Base-by-base conservation (phyloP, 2,113 vertebrate species). In the Empidonax traillii region DNA sequence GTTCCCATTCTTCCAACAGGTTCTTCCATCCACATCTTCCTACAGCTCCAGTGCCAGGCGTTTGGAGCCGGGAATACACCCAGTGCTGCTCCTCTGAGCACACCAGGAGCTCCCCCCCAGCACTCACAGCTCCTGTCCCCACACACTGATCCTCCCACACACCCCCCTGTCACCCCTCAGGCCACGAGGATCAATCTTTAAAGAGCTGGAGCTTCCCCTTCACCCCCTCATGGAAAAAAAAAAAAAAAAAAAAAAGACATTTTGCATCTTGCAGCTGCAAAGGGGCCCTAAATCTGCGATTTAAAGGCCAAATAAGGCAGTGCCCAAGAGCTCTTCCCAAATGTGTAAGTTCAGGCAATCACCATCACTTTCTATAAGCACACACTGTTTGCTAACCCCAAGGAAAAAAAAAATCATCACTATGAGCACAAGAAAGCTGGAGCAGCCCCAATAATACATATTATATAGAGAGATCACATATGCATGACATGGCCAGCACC, bases 391-490 rank as follows among this genome's bases (percentile, higher is more conserved):
- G 14, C 53, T 61, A 77, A 69, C 3, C 11, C 21, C 51, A 43
- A 43, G 51, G 51, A 19, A 41, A 41, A 41, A 41, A 3, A 55
- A 76, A 39, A 41, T 12, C 41, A 66, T 15, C 71, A 63, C 4
- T 2, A 35, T 21, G 39, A 68, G 2, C 52, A 92, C 5, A 35
- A 63, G 31, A 24, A 66, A 62, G 41, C 17, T 2, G 24, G 22
- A 44, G 49, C 31, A 33, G 23, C 12, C n/a, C 22, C 2, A 43
- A 7, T 3, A 46, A 8, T 0, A 4, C 4, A 25, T 1, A 20
- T 30, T 9, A 11, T 6, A 14, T 1, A 25, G 24, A 58, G 86
- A 58, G 55, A 56, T 15, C 63, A 19, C 63, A 20, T 0, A 6
- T 9, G 35, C 23, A 8, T 7, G 30, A 2, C 4, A 8, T 0